phyloP scores from a whole-genome alignment of 2,797 vertebrate genomes.

The Anabacerthia variegaticeps region DNA sequence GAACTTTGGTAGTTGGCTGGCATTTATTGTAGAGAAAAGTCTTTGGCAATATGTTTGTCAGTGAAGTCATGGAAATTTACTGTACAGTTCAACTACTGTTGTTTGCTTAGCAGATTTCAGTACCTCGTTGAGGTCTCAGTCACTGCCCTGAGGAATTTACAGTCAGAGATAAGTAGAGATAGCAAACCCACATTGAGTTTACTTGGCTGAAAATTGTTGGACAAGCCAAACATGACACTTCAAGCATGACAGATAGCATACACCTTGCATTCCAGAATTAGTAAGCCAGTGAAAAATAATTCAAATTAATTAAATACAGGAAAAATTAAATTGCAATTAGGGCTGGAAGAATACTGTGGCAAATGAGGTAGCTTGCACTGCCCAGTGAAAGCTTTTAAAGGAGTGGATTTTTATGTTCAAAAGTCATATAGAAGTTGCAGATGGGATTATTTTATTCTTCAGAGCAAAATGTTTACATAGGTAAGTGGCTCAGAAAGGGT shows the following conservation, averaged over 20 bases:
- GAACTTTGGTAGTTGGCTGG: not conserved
- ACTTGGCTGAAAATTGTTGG: not conserved
- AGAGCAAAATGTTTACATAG: not conserved
- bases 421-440: not conserved
- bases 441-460: not conserved
- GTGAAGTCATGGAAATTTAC: slow-evolving; percentile 46
- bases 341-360: not conserved
- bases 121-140: slow-evolving; percentile 11
- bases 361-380: not conserved
- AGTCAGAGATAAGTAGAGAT: not conserved
- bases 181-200: not conserved
- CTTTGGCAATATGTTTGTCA: not conserved
- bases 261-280: not conserved
- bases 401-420: not conserved
- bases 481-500: not conserved
- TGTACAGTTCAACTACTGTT: not conserved
- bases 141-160: slow-evolving; percentile 35
- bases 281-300: not conserved
- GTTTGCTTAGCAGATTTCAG: slow-evolving; percentile 13
- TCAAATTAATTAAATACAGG: not conserved
- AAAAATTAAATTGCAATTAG: not conserved
- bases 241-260: not conserved
- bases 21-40: not conserved
- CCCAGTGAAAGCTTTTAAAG: not conserved
- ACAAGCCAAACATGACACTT: not conserved